phyloP scores from a whole-genome alignment of 2,888 invertebrate genomes.

The Torymus auratus region DNA sequence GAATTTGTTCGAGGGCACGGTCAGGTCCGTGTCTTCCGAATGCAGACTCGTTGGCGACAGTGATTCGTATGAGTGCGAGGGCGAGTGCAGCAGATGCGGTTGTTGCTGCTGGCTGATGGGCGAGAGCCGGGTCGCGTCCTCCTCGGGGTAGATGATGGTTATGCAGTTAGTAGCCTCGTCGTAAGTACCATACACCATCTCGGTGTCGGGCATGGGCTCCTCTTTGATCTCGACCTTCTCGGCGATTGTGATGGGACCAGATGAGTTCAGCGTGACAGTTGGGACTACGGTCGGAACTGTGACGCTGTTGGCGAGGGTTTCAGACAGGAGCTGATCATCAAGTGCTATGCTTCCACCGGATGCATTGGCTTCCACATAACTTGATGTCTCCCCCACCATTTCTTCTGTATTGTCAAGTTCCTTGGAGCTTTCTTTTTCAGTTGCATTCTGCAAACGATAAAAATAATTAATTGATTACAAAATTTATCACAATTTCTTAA shows the following conservation, averaged over 20 bases:
- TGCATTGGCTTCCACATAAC: conserved; percentile 89
- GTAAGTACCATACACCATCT: conserved; percentile 85
- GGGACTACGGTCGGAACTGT: conserved; percentile 66
- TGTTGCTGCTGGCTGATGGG: conserved; percentile 57
- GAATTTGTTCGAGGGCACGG: conserved; percentile 23
- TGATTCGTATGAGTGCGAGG: conserved; percentile 68
- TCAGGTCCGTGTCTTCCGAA: conserved; percentile 69
- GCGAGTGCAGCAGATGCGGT: conserved; percentile 68
- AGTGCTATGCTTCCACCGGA: conserved; percentile 74
- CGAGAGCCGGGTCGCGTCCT: conserved; percentile 72
- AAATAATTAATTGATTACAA: background rate
- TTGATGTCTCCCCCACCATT: conserved; percentile 93
- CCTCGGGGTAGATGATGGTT: conserved; percentile 84
- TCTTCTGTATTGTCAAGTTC: conserved; percentile 78
- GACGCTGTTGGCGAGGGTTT: conserved; percentile 67
- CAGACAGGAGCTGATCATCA: conserved; percentile 11
- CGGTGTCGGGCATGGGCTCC: conserved; percentile 77
- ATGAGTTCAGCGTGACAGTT: conserved; percentile 43
- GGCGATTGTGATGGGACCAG: conserved; percentile 51
- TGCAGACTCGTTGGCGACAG: conserved; percentile 71
- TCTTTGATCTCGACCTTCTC: conserved; percentile 68
- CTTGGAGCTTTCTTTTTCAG: conserved; percentile 76
- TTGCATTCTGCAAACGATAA: conserved; percentile 69
- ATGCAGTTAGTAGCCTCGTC: conserved; percentile 86
- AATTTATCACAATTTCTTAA: conserved; percentile 5